Evolutionary conservation across 2,797 vertebrate genomes (phyloP), one percentile per base, ranked within the genome.

Genomic region (Lutjanus argentimaculatus): DNA sequence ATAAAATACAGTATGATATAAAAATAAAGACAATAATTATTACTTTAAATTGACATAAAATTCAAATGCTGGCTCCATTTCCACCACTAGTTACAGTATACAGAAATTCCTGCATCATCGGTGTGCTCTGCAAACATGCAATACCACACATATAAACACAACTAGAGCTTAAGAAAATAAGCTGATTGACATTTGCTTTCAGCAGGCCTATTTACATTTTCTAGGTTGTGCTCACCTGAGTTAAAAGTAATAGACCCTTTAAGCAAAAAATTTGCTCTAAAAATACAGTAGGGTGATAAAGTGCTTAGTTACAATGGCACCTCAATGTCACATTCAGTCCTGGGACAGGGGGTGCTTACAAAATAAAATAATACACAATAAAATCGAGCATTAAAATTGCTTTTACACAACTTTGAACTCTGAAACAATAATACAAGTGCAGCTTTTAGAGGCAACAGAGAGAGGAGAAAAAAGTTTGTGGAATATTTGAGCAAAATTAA

Each of bases 231-330:
- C 42, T 66, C 57, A 70, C 63, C 58, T 84, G 56, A 88, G 67
- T 73, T 84, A 46, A 40, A 73, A 76, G 58, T 75, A 55, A 64
- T 67, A 83, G 17, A 80, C 14, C 57, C 55, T 53, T 83, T 8
- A 80, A 76, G 78, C 72, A 72, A 78, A 72, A 78, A 82, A 75
- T 77, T 77, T 58, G 42, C 77, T 82, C 46, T 67, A 57, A 79
- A 91, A 88, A 75, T 87, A 92, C 90, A 92, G 89, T 90, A 89
- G 69, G 83, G 68, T 77, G 74, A 88, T 95, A 95, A 95, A 95
- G 94, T 95, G 93, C 94, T 85, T 85, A 14, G 53, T 67, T 75
- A 75, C 40, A 51, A 80, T 75, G 58, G 67, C 68, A 79, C 81
- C 83, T 89, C 77, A 73, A 40, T 92, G 80, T 83, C 73, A 74